Evolutionary conservation across 2,888 invertebrate species (phyloP).

Genomic region (Andrena hattorfiana): DNA sequence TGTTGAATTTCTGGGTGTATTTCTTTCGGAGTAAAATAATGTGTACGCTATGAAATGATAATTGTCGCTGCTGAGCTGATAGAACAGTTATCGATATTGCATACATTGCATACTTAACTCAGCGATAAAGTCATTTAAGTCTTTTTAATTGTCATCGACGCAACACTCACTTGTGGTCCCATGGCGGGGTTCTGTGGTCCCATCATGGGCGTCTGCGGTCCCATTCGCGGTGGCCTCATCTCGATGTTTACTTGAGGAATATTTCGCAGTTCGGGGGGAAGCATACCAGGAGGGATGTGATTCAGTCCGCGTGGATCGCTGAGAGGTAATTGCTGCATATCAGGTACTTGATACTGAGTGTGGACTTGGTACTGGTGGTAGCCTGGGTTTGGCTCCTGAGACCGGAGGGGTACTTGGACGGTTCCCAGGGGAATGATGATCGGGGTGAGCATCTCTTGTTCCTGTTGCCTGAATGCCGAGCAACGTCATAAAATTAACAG

Average conservation of each 20-base stretch:
- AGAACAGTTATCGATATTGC: neutral
- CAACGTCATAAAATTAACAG: neutral
- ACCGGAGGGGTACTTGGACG: conserved; percentile 80
- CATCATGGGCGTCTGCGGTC: conserved; percentile 69
- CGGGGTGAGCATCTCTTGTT: conserved; percentile 81
- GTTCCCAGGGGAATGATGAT: conserved; percentile 82
- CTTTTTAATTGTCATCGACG: neutral
- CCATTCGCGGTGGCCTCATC: conserved; percentile 79
- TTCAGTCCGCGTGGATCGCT: conserved; percentile 79
- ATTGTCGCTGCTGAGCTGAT: neutral
- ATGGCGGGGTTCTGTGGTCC: conserved; percentile 55
- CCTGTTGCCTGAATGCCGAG: conserved; percentile 75
- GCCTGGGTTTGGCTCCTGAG: conserved; percentile 74
- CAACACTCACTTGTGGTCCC: conserved; percentile 67
- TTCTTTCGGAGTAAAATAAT: too few relatives aligned
- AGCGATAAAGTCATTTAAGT: neutral
- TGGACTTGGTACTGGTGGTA: conserved; percentile 81
- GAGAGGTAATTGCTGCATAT: conserved; percentile 79
- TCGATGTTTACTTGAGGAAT: conserved; percentile 79
- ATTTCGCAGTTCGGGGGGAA: conserved; percentile 77
- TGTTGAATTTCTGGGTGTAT: too few relatives aligned
- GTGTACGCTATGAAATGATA: neutral
- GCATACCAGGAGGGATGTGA: conserved; percentile 76
- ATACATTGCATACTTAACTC: neutral
- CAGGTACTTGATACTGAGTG: conserved; percentile 81